These are phyloP conservation scores for Campaea margaritaria DNA, from an alignment of 2,888 invertebrate species.

Conservation along the genomic window DNA sequence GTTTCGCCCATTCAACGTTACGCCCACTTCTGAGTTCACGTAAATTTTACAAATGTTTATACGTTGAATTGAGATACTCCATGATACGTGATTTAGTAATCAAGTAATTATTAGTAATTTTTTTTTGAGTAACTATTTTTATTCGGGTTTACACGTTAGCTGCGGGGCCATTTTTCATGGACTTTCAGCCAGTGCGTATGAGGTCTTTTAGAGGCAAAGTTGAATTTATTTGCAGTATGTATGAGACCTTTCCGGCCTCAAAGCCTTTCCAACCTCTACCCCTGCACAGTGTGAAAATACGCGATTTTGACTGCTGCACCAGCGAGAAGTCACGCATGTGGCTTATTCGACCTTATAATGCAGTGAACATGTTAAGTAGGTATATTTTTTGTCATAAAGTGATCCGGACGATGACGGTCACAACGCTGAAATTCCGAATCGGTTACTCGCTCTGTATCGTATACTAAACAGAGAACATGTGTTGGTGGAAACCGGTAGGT, in stretches of 20 bases:
- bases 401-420: slow-evolving; percentile 1
- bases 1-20: slow-evolving; percentile 17
- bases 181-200: too few species aligned
- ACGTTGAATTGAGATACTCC: not conserved
- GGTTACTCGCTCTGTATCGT: slow-evolving; percentile 5
- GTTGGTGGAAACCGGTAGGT: slow-evolving; percentile 7
- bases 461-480: slow-evolving; percentile 16
- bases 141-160: too few species aligned
- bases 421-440: not conserved
- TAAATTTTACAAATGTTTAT: slow-evolving; percentile 6
- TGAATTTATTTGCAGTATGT: too few species aligned
- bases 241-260: too few species aligned
- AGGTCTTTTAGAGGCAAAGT: too few species aligned
- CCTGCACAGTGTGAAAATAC: too few species aligned
- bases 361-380: too few species aligned
- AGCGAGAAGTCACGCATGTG: too few species aligned
- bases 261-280: too few species aligned
- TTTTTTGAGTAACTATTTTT: slow-evolving; percentile 5
- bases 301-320: too few species aligned
- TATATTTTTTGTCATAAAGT: slow-evolving; percentile 5
- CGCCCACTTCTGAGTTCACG: slow-evolving; percentile 14
- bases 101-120: not conserved
- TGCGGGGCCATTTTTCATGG: too few species aligned
- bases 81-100: not conserved
- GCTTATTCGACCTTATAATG: too few species aligned